Evolutionary conservation across 2,888 invertebrate species (phyloP), one percentile per base, ranked within the genome.

Genomic region (Emesis russula): DNA sequence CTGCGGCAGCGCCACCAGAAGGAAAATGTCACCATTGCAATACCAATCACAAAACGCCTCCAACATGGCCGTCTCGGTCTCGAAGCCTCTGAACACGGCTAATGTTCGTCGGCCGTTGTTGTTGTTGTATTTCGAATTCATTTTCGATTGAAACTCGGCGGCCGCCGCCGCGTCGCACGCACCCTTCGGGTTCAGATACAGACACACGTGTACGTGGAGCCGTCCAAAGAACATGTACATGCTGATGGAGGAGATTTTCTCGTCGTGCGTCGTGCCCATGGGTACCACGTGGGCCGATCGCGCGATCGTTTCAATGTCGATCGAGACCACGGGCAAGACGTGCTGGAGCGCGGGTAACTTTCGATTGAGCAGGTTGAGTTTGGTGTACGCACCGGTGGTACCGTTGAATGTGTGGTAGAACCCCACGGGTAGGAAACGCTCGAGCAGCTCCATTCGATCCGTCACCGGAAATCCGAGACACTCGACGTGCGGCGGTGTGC

Each of bases 211-310:
- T 18, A 74, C 73, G 73, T 74, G 73, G 73, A 25, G 25, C 41
- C 38, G 74, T 38, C 41, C 41, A 15, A 44, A 75, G 25, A 75
- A 48, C 38, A 75, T 31, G 44, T 75, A 44, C 74, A 75, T 44
- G 41, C 74, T 48, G 74, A 75, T 75, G 53, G 74, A 75, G 44
- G 74, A 75, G 48, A 75, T 75, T 48, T 75, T 75, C 44, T 75
- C 74, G 74, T 75, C 74, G 18, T 75, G 74, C 44, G 74, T 75
- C 41, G 74, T 75, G 25, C 74, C 74, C 74, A 75, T 75, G 74
- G 74, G 74, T 11, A 48, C 74, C 48, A 48, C 41, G 44, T 75
- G 18, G 74, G 48, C 41, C 7, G 74, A 75, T 48, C 25, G 74
- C 15, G 74, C 48, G 48, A 75, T 75, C 48, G 74, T 75, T 44